A percentile compares a stretch with the other conserved stretches of the same genome.
These are phyloP conservation scores for Megalops cyprinoides DNA, from an alignment of 2,797 vertebrate genomes.

Conservation along the genomic window DNA sequence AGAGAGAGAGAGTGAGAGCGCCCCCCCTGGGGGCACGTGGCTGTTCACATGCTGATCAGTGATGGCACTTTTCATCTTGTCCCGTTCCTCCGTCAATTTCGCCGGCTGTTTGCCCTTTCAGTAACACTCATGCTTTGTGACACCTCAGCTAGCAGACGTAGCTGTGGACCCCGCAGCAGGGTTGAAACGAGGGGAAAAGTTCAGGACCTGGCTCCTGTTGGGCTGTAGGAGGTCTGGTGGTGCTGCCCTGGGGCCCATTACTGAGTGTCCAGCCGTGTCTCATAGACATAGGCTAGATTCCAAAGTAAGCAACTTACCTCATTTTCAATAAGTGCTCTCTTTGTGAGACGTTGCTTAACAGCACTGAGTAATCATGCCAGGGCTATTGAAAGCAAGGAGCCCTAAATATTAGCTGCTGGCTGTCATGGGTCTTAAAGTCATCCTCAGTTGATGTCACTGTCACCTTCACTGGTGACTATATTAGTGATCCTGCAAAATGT, in stretches of 20 bases:
- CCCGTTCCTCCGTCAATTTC: slow-evolving; percentile 47
- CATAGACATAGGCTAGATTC: too few species aligned
- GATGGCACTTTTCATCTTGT: slow-evolving; percentile 51
- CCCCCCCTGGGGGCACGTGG: neutral
- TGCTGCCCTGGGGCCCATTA: too few species aligned
- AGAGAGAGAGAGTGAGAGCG: too few species aligned
- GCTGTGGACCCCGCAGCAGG: neutral
- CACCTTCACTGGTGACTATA: neutral
- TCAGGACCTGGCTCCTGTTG: neutral
- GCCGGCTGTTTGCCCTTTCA: slow-evolving; percentile 43
- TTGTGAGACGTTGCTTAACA: neutral
- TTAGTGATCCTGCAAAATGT: too few species aligned
- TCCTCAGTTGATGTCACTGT: too few species aligned
- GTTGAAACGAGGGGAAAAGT: neutral
- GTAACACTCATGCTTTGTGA: slow-evolving; percentile 46
- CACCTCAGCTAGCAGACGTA: slow-evolving; percentile 11
- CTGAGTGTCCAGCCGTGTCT: neutral
- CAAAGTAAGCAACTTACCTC: too few species aligned
- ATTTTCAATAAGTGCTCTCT: too few species aligned
- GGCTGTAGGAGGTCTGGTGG: too few species aligned
- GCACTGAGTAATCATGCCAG: neutral
- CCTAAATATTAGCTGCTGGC: too few species aligned
- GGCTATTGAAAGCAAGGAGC: too few species aligned
- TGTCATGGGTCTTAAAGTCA: too few species aligned
- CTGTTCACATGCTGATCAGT: slow-evolving; percentile 40